phyloP scores from a whole-genome alignment of 2,113 vertebrate species.

The Mellivora capensis region DNA sequence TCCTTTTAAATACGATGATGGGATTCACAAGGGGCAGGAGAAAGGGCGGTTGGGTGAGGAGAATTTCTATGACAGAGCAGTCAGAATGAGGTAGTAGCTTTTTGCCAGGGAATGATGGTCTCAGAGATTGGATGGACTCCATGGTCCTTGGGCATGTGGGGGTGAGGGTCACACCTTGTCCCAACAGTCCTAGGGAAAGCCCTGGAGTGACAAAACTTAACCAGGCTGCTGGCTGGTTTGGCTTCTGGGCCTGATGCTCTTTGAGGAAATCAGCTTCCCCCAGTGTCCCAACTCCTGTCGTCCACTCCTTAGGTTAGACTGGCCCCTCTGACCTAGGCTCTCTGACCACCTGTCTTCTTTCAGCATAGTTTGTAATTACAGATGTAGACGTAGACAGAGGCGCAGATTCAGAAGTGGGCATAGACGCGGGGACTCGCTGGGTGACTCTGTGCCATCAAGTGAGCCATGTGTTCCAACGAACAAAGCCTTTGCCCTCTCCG shows the following conservation, averaged over 20 bases:
- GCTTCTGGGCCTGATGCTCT: neutral
- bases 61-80: neutral
- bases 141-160: rapidly evolving
- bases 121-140: rapidly evolving
- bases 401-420: too few species aligned
- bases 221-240: neutral
- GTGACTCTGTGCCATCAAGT: neutral
- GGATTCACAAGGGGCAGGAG: neutral
- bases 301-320: neutral
- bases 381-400: neutral
- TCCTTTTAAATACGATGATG: slow-evolving; percentile 41
- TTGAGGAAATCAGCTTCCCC: neutral
- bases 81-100: neutral
- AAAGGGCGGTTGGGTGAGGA: neutral
- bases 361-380: neutral
- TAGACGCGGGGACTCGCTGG: neutral
- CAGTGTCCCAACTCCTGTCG: rapidly evolving
- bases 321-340: neutral
- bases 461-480: neutral
- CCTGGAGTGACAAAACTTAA: neutral
- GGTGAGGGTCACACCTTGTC: rapidly evolving
- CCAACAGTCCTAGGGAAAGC: neutral
- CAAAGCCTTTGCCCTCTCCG: neutral
- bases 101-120: neutral
- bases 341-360: neutral